phyloP scores from a whole-genome alignment of 2,888 invertebrate species.

The Steinernema scapterisci region DNA sequence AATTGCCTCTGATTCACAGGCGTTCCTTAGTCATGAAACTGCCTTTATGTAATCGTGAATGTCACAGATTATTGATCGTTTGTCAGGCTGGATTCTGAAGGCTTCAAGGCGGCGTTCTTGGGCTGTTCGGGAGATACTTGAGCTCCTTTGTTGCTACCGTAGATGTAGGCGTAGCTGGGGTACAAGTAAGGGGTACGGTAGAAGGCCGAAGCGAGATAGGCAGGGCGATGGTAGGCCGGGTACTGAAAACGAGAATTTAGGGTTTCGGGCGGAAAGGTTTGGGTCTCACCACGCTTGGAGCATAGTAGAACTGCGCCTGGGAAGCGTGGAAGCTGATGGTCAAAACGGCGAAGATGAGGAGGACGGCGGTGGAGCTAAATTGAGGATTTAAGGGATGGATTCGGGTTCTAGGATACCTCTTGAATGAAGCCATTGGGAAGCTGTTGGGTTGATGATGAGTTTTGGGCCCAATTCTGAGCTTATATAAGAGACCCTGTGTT shows the following conservation, averaged over 20 bases:
- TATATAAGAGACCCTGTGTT: too few relatives aligned
- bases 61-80: constrained; percentile 20
- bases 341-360: neutral
- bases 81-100: constrained; percentile 2
- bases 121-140: neutral
- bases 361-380: neutral
- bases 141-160: constrained; percentile 15
- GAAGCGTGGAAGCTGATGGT: constrained; percentile 10
- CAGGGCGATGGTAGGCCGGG: neutral
- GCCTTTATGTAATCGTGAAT: neutral
- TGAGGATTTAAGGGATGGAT: neutral
- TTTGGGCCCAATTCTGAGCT: too few relatives aligned
- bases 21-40: too few relatives aligned
- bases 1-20: neutral
- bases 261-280: neutral
- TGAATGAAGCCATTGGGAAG: constrained; percentile 5
- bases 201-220: constrained; percentile 5
- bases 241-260: neutral
- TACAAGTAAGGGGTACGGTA: constrained; percentile 1
- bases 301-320: constrained; percentile 11
- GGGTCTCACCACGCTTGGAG: neutral
- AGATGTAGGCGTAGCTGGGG: constrained; percentile 21
- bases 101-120: neutral
- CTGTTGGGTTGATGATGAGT: too few relatives aligned
- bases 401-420: neutral